Percentiles rank a stretch among this genome's conserved stretches.
Conservation (phyloP, 37 sponge, comb jelly and placozoan species). For the Cladorhizidae sp. region DNA sequence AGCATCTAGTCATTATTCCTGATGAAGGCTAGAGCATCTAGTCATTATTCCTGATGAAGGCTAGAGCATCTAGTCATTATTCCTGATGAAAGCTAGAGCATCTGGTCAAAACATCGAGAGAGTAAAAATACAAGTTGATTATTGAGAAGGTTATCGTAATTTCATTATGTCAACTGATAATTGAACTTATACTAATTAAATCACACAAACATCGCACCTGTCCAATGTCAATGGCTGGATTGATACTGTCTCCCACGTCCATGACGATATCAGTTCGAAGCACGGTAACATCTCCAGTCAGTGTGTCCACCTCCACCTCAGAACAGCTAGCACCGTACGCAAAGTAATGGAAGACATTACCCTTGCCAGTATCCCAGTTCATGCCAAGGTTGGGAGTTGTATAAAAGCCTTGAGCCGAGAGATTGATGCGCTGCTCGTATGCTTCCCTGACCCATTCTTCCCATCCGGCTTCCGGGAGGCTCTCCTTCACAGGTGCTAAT, state of each 20-base stretch:
- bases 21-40: too few species aligned
- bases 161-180: too few species aligned
- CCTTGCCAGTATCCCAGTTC: constrained; percentile 68
- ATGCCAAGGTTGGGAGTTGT: constrained; percentile 18
- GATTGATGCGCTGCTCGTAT: constrained; percentile 70
- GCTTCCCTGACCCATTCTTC: constrained; percentile 74
- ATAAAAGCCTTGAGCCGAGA: constrained; percentile 86
- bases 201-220: constrained; percentile 33
- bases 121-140: too few species aligned
- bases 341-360: constrained; percentile 64
- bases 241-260: constrained; percentile 87
- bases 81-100: too few species aligned
- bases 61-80: too few species aligned
- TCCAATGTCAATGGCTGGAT: constrained; percentile 90
- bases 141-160: too few species aligned
- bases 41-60: too few species aligned
- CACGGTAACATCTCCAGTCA: constrained; percentile 74
- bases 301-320: constrained; percentile 81
- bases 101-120: too few species aligned
- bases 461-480: constrained; percentile 69
- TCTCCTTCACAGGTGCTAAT: constrained; percentile 61
- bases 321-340: constrained; percentile 69
- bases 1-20: too few species aligned
- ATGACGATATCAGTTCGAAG: constrained; percentile 72
- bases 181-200: neutral